Base-by-base conservation (phyloP, 2,888 invertebrate genomes). In the Ctenicera cuprea region DNA sequence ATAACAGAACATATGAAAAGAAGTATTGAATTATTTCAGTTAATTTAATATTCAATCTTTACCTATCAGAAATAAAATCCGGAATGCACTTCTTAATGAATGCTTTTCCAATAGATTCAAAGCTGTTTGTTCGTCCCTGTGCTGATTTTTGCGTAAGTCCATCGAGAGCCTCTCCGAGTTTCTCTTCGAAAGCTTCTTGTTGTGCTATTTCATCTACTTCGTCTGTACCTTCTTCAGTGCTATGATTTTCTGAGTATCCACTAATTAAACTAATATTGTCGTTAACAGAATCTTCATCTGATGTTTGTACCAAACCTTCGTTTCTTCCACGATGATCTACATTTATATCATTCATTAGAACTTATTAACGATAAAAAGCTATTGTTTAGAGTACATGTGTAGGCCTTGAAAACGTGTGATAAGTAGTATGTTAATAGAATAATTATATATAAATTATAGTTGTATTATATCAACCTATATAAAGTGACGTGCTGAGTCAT, bases 91-190 rank as follows among this genome's bases (percentile, higher is more conserved):
- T 94, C 80, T 94, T 92, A 83, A 94, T 92, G 67, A 97, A 90
- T 8, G 94, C 93, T 77, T 92, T 93, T 45, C 92, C 91, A 11
- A 97, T 89, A 1, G 91, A 88, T 79, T 92, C 92, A 70, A 96
- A 89, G 54, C 94, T 93, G 12, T 89, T 88, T 0, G 92, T 92
- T 64, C 98, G 91, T 9, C 94, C 94, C 79, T 95, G 95, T 9
- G 94, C 93, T 76, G 96, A 95, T 82, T 97, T 96, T 79, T 97
- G 95, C n/a, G 93, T 92, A 45, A 97, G 89, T 22, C 94, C 94
- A 83, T 99, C 98, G 64, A 98, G 91, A 0, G 94, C 91, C 84
- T 97, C 96, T 33, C 92, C 89, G 30, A 98, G 89, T 85, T 96
- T 96, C 81, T 97, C 97, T 87, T 98, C 97, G 78, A 95, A 93